phyloP scores from a whole-genome alignment of 2,797 vertebrate genomes.

The Cheirogaleus major region DNA sequence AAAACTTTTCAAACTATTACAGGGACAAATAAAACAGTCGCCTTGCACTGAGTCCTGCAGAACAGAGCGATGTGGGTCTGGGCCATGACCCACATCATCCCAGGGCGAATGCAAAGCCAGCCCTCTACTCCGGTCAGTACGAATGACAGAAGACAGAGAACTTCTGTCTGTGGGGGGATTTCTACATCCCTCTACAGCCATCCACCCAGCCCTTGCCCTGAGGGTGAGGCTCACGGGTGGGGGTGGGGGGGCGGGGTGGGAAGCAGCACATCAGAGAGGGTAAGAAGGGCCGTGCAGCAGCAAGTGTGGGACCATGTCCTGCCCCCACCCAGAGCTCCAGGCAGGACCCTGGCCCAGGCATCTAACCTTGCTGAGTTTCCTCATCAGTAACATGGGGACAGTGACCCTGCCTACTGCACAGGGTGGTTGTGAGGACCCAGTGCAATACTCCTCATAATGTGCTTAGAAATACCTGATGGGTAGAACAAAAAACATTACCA shows the following conservation, averaged over 20 bases:
- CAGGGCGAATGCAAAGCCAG: not conserved
- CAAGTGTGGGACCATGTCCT: not conserved
- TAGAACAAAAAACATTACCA: not conserved
- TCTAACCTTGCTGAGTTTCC: not conserved
- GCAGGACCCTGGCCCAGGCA: not conserved
- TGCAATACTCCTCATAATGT: fast-evolving
- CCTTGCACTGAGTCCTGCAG: not conserved
- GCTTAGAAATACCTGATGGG: not conserved
- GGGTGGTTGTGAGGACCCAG: not conserved
- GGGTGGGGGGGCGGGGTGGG: too few species aligned
- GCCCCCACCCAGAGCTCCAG: fast-evolving
- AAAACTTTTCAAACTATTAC: not conserved
- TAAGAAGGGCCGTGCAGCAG: not conserved
- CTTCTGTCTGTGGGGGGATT: not conserved
- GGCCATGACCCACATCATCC: fast-evolving
- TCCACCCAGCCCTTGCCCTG: not conserved
- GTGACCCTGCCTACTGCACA: fast-evolving
- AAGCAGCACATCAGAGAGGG: fast-evolving
- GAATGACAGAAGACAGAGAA: not conserved
- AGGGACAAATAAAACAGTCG: not conserved
- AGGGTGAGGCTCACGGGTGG: not conserved
- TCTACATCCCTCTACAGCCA: not conserved
- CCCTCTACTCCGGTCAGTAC: not conserved
- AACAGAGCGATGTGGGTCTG: fast-evolving
- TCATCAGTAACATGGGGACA: not conserved